Base-by-base conservation (phyloP, 2,113 vertebrate species). In the Thalassarche chlororhynchos region DNA sequence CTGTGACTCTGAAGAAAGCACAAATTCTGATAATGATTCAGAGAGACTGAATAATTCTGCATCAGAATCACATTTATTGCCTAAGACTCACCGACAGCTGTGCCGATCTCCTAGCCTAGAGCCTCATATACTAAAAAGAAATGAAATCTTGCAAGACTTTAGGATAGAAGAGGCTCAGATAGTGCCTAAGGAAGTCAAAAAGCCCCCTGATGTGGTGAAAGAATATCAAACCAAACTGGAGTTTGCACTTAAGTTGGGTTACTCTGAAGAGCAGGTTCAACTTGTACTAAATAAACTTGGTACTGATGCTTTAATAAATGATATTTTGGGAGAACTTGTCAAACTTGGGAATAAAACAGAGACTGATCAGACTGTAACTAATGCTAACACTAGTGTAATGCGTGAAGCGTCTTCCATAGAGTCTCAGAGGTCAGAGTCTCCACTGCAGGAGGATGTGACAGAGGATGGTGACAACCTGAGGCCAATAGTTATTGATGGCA, bases 141-240 rank as follows among this genome's bases (percentile, higher is more conserved):
- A 97, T 28, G 99, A 99, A 83, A 97, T 96, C 38, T 97, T 99
- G 20, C 96, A 98, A 89, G 98, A 99, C 93, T 96, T 98, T 74
- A 98, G 97, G 86, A 95, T 97, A 15, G 98, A 99, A 93, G 98
- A 98, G 91, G 87, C 97, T 87, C 98, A 97, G 83, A 64, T 97
- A 89, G 80, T 90, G 64, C 77, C 98, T 95, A 98, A 98, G 91
- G 98, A 98, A 92, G 93, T 93, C 36, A 98, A 98, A 89, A 98
- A 98, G 55, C 94, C 98, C 74, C 92, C 97, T 16, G 98, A 99
- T 84, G 97, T 97, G 31, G 82, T 98, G 54, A 98, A 98, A 90
- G 99, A 99, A 95, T 99, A 99, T 98, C 99, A 99, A 99, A 99
- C 99, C 15, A 99, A 99, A 98, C 98, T 99, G 98, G 99, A 99